Evolutionary conservation across 1,140 invertebrate genomes (phyloP).

Genomic region (Lepidurus packardi): DNA sequence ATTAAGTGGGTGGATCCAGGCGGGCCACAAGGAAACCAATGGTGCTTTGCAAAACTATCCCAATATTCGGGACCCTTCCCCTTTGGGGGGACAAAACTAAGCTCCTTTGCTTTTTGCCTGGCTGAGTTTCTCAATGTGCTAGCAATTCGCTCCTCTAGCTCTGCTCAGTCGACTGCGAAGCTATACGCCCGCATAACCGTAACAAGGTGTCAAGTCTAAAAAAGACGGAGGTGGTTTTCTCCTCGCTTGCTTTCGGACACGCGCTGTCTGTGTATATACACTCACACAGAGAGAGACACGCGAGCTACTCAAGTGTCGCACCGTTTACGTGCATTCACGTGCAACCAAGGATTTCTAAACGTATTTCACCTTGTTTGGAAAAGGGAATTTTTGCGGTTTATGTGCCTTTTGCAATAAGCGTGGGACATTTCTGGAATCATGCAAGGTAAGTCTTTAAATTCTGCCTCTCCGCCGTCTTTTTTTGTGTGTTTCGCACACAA

Average conservation of each 20-base stretch:
- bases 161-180: conserved; percentile 17
- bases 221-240: conserved; percentile 4
- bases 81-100: neutral
- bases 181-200: conserved; percentile 17
- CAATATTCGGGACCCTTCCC: neutral
- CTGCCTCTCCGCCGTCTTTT: neutral
- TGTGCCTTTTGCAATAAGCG: neutral
- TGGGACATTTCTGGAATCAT: neutral
- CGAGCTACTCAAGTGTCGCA: conserved; percentile 20
- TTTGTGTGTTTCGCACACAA: neutral
- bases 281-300: neutral
- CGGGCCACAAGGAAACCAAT: conserved; percentile 13
- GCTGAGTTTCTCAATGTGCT: conserved; percentile 12
- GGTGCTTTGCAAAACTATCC: conserved; percentile 10
- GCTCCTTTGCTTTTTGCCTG: neutral
- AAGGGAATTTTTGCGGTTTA: too few relatives aligned
- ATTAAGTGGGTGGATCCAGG: conserved; percentile 21
- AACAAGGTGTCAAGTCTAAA: conserved; percentile 18
- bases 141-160: conserved; percentile 7
- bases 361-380: neutral
- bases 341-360: conserved; percentile 14
- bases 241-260: conserved; percentile 2
- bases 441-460: neutral
- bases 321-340: conserved; percentile 17
- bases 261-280: neutral